These are phyloP conservation scores for Pardosa pseudoannulata DNA, from an alignment of 2,888 invertebrate species.

Conservation along the genomic window DNA sequence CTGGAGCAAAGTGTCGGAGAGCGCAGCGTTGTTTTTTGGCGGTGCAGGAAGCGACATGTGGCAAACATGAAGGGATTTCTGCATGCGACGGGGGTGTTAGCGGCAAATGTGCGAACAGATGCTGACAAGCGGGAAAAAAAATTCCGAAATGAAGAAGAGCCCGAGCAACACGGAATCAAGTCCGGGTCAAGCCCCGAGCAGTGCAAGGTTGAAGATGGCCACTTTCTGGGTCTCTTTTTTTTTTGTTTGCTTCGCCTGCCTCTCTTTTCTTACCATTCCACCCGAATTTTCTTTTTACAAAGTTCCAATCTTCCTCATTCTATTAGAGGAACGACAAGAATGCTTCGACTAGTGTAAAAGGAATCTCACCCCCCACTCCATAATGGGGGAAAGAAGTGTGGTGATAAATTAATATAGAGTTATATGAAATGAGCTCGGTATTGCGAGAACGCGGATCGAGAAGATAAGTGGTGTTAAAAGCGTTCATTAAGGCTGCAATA, in stretches of 20 bases:
- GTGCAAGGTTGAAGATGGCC: constrained; percentile 47
- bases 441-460: no score
- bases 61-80: constrained; percentile 53
- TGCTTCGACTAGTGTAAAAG: no score
- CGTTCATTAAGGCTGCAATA: no score
- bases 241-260: no score
- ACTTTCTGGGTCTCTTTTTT: background rate
- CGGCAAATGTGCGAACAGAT: constrained; percentile 65
- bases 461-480: no score
- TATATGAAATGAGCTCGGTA: no score
- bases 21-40: constrained; percentile 42
- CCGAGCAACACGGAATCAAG: constrained; percentile 25
- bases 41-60: constrained; percentile 68
- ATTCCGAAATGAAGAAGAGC: background rate
- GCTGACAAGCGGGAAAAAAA: constrained; percentile 31
- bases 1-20: constrained; percentile 25
- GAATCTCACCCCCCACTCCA: no score
- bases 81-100: constrained; percentile 20
- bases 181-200: constrained; percentile 58
- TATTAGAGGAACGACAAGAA: background rate
- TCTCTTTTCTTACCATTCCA: constrained; percentile 15
- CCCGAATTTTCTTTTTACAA: no score
- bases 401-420: no score
- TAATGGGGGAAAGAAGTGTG: no score
- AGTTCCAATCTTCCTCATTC: background rate